These are phyloP conservation scores for Halotydeus destructor DNA, from an alignment of 1,140 invertebrate genomes.

Conservation along the genomic window DNA sequence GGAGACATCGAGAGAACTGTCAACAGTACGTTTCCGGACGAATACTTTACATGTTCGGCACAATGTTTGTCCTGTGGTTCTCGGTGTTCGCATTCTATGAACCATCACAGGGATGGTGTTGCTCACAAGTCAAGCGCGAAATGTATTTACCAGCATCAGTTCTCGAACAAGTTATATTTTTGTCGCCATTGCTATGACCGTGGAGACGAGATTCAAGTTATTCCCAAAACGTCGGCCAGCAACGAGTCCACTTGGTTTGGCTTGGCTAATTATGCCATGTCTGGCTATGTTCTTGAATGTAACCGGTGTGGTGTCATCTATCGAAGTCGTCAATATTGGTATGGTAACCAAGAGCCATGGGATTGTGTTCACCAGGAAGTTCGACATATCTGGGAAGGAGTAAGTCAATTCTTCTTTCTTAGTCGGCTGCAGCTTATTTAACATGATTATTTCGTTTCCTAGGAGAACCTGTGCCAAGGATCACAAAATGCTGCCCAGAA, in stretches of 20 bases:
- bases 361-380: conserved; percentile 42
- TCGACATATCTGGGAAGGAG: conserved; percentile 55
- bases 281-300: conserved; percentile 57
- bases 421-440: too few relatives aligned
- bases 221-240: conserved; percentile 33
- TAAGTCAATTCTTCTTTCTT: conserved; percentile 22
- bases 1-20: conserved; percentile 38
- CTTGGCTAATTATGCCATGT: conserved; percentile 53
- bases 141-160: conserved; percentile 53
- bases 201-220: conserved; percentile 39
- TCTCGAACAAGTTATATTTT: conserved; percentile 48
- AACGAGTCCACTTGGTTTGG: conserved; percentile 45
- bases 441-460: conserved; percentile 1
- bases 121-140: conserved; percentile 33
- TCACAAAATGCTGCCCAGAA: conserved; percentile 48
- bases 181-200: conserved; percentile 37
- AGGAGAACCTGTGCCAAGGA: conserved; percentile 16
- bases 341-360: conserved; percentile 54
- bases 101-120: conserved; percentile 44
- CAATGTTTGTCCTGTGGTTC: conserved; percentile 47
- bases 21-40: conserved; percentile 46
- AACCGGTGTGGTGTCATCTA: conserved; percentile 58
- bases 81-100: conserved; percentile 51
- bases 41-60: conserved; percentile 53
- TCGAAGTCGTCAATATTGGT: conserved; percentile 59